These are phyloP conservation scores for Dipodomys stephensi DNA, from an alignment of 2,113 vertebrate genomes.

Conservation along the genomic window DNA sequence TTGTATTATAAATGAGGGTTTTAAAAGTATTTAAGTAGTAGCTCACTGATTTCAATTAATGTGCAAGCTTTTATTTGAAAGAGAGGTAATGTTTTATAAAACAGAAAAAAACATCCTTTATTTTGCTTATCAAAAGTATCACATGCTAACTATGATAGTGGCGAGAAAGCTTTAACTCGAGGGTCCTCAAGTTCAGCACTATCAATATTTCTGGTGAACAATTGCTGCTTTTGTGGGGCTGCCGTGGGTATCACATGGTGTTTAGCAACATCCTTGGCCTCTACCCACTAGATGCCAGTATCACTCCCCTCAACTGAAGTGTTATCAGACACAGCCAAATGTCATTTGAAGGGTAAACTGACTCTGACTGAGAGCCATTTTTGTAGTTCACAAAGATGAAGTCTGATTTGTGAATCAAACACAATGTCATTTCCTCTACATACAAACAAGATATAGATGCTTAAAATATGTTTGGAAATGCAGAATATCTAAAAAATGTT, in stretches of 20 bases:
- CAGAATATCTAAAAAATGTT: not conserved
- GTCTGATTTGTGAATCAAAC: conserved; percentile 48
- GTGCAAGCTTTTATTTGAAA: not conserved
- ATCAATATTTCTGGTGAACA: not conserved
- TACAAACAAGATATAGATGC: not conserved
- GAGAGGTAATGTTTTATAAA: not conserved
- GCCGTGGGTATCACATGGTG: not conserved
- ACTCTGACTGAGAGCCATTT: not conserved
- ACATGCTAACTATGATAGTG: not conserved
- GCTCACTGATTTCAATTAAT: conserved; percentile 29
- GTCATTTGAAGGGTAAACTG: conserved; percentile 18
- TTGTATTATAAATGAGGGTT: not conserved
- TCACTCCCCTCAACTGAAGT: not conserved
- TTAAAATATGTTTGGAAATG: not conserved
- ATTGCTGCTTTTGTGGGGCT: not conserved
- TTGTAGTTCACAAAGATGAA: conserved; percentile 20
- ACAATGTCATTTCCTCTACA: conserved; percentile 14
- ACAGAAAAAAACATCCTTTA: not conserved
- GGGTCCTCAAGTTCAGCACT: conserved; percentile 6
- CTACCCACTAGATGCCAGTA: not conserved
- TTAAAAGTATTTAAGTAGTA: not conserved
- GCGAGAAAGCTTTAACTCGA: not conserved
- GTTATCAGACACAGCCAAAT: conserved; percentile 8
- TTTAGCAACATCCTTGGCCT: not conserved
- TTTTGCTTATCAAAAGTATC: not conserved